phyloP scores from a whole-genome alignment of 2,113 vertebrate genomes.

The Microcebus jonahi region DNA sequence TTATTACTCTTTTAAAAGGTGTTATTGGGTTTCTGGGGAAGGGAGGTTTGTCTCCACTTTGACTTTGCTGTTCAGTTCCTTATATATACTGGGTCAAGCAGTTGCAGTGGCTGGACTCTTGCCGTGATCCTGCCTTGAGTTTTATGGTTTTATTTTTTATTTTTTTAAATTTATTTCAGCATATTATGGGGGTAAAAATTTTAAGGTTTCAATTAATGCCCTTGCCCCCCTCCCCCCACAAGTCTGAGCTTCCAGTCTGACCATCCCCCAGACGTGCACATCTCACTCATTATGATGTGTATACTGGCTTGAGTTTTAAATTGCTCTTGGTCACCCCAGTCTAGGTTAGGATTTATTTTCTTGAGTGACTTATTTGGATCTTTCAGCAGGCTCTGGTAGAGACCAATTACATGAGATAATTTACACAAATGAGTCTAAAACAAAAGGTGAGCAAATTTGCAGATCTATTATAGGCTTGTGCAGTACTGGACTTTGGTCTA shows the following conservation, averaged over 20 bases:
- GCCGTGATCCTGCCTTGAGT: not conserved
- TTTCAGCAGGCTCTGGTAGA: not conserved
- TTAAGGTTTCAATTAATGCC: no score
- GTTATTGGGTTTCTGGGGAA: not conserved
- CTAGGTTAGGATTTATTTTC: not conserved
- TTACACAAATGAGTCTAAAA: not conserved
- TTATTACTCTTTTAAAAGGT: not conserved
- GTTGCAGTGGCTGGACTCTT: not conserved
- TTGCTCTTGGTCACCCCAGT: not conserved
- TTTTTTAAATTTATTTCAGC: no score
- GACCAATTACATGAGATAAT: not conserved
- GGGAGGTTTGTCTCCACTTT: not conserved
- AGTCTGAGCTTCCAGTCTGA: no score
- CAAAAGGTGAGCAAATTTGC: not conserved
- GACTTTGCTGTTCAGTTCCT: not conserved
- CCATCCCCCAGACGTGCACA: no score
- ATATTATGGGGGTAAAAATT: no score
- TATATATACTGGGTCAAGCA: not conserved
- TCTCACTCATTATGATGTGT: no score
- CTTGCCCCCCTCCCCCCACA: no score
- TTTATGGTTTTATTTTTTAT: not conserved
- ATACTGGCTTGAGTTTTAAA: not conserved
- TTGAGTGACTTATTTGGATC: not conserved
- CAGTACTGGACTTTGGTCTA: not conserved
- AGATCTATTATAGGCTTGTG: not conserved